These are phyloP conservation scores for Noturus placidus DNA, from an alignment of 2,113 vertebrate species.

Conservation along the genomic window DNA sequence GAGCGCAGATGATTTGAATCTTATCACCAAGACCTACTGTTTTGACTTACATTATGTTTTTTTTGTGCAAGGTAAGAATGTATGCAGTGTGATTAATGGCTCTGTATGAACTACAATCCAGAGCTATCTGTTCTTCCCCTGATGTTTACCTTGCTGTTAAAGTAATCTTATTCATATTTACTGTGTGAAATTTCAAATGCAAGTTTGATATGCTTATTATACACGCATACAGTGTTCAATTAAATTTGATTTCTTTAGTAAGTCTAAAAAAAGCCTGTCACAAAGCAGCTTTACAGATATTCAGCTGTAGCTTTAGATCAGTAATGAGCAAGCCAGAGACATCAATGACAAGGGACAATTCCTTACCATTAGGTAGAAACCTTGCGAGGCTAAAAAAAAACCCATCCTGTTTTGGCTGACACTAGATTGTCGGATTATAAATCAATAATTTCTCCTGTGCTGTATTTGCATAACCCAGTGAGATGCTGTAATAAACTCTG, in stretches of 20 bases:
- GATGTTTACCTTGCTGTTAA: neutral
- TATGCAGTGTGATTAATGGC: neutral
- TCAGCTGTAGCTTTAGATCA: neutral
- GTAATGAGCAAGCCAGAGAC: neutral
- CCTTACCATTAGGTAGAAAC: neutral
- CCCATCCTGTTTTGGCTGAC: neutral
- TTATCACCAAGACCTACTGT: neutral
- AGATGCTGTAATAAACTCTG: slow-evolving; percentile 13
- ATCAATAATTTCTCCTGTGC: slow-evolving; percentile 10
- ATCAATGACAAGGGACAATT: neutral
- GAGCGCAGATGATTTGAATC: neutral
- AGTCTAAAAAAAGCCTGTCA: neutral
- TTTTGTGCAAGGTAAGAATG: neutral
- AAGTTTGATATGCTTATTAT: neutral
- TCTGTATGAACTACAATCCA: neutral
- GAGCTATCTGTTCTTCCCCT: neutral
- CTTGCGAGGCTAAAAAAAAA: neutral
- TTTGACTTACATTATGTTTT: neutral
- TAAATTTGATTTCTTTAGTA: neutral
- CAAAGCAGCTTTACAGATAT: neutral
- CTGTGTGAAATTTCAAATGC: slow-evolving; percentile 2
- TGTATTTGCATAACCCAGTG: slow-evolving; percentile 29
- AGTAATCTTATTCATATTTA: neutral
- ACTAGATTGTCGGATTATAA: neutral
- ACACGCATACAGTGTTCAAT: neutral